Evolutionary conservation across 1,140 invertebrate species (phyloP).

Genomic region (Drosophila paulistorum): DNA sequence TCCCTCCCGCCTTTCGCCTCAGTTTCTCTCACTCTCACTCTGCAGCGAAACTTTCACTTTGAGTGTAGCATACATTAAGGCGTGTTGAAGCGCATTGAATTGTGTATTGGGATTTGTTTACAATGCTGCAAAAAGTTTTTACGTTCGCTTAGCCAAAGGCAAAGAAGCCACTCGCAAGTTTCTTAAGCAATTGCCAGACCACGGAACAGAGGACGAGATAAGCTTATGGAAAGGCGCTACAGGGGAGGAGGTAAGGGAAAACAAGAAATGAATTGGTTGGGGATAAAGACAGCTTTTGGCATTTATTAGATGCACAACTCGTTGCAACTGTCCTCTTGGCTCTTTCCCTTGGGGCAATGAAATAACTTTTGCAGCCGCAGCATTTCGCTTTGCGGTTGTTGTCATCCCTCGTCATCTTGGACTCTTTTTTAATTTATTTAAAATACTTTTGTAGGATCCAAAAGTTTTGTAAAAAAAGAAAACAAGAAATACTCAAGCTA

Average conservation of each 20-base stretch:
- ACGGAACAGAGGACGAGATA: not conserved
- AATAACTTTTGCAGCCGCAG: slow-evolving; percentile 65
- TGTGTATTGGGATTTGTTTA: slow-evolving; percentile 81
- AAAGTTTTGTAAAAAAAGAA: not conserved
- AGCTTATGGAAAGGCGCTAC: too few species aligned
- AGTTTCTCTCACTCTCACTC: not conserved
- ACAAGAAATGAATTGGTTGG: not conserved
- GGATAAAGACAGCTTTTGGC: slow-evolving; percentile 47
- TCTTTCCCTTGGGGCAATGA: slow-evolving; percentile 32
- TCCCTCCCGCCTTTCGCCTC: slow-evolving; percentile 7
- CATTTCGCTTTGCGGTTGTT: slow-evolving; percentile 57
- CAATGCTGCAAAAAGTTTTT: slow-evolving; percentile 79
- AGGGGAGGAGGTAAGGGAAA: too few species aligned
- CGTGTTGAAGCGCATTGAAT: slow-evolving; percentile 81
- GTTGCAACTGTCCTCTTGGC: slow-evolving; percentile 33
- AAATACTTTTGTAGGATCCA: slow-evolving; percentile 51
- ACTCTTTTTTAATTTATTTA: slow-evolving; percentile 65
- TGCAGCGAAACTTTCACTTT: slow-evolving; percentile 42
- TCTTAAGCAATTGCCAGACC: slow-evolving; percentile 70
- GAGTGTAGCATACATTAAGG: slow-evolving; percentile 71
- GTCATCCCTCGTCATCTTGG: slow-evolving; percentile 35
- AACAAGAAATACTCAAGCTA: not conserved
- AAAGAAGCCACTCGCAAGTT: slow-evolving; percentile 67
- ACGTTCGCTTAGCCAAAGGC: slow-evolving; percentile 77
- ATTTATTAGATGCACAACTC: slow-evolving; percentile 78